Evolutionary conservation across 2,888 invertebrate species (phyloP), one percentile per base, ranked within the genome.

Genomic region (Tachystola acroxantha): DNA sequence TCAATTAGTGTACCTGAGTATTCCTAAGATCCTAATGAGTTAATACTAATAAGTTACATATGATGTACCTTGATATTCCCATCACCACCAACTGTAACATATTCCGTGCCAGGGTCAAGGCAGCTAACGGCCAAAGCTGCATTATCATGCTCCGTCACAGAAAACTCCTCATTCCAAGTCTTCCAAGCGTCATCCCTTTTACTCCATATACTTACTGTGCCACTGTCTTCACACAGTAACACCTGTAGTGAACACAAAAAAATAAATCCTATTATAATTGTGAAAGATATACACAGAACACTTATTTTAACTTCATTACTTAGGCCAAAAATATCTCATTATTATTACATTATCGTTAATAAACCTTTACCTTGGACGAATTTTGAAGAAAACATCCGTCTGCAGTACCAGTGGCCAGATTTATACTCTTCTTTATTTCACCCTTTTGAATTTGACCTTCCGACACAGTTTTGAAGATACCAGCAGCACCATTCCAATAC

Each of bases 1-100:
- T n/a, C n/a, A n/a, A n/a, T n/a, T n/a, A n/a, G n/a, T n/a, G n/a
- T n/a, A n/a, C n/a, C n/a, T n/a, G n/a, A n/a, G n/a, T n/a, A n/a
- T n/a, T n/a, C n/a, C n/a, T n/a, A n/a, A n/a, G n/a, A n/a, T n/a
- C n/a, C n/a, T n/a, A n/a, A n/a, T n/a, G n/a, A n/a, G n/a, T n/a
- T n/a, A n/a, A n/a, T n/a, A n/a, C n/a, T n/a, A n/a, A n/a, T n/a
- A n/a, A n/a, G n/a, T n/a, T n/a, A n/a, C n/a, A n/a, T n/a, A n/a
- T n/a, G n/a, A n/a, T n/a, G 13, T 43, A 81, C 88, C 76, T 87
- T 88, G n/a, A 75, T 70, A 64, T 79, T 74, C 10, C 81, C 78
- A 64, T 88, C 88, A 46, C 72, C 81, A 28, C 84, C 81, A n/a
- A 66, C 75, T 12, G 86, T 81, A 2, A 86, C 67, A 73, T 82